Evolutionary conservation across 2,113 vertebrate species (phyloP).

Genomic region (human (Homo sapiens)): DNA sequence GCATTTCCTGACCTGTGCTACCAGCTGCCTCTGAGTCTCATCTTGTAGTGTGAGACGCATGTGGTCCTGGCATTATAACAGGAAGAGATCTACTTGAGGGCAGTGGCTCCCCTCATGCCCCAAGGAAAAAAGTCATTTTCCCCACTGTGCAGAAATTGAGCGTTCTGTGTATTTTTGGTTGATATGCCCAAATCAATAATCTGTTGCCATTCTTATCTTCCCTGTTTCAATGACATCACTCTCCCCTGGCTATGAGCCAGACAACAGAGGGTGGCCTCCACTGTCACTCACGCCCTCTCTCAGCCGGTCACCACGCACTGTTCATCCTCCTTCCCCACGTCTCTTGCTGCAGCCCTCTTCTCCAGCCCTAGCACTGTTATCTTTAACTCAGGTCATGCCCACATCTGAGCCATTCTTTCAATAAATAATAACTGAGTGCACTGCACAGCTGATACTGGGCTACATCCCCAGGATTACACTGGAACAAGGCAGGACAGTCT

Average conservation of each 20-base stretch:
- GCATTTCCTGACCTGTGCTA: not conserved
- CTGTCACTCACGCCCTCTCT: not conserved
- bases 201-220: not conserved
- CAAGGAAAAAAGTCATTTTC: not conserved
- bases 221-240: not conserved
- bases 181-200: too few species aligned
- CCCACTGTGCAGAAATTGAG: not conserved
- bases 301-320: not conserved
- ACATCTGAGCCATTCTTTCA: too few species aligned
- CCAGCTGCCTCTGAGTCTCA: not conserved
- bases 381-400: not conserved
- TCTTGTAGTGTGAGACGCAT: fast-evolving
- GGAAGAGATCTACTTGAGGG: not conserved
- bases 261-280: too few species aligned
- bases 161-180: not conserved
- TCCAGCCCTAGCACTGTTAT: not conserved
- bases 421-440: not conserved
- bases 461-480: not conserved
- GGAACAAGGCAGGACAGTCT: not conserved
- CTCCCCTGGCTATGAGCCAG: not conserved
- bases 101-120: not conserved
- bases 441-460: not conserved
- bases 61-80: not conserved
- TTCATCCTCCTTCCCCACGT: not conserved
- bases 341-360: not conserved